Percentiles rank a stretch among this genome's conserved stretches.
Evolutionary conservation across 2,797 vertebrate genomes (phyloP).

Genomic region (Limnodromus scolopaceus): DNA sequence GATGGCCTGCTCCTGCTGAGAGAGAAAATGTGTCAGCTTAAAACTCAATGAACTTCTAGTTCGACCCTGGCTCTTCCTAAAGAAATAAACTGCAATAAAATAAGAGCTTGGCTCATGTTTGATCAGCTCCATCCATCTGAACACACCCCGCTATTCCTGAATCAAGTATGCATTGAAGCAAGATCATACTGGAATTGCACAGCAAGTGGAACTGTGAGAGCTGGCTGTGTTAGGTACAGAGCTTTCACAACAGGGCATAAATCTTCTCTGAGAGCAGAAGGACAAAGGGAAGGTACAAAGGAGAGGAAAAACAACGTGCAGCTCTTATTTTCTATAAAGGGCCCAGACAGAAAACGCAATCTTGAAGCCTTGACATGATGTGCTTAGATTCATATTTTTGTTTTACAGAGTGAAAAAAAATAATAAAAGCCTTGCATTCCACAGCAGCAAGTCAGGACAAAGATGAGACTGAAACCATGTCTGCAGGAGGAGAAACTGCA

Average conservation of each 20-base stretch:
- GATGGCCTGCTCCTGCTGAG: slow-evolving; percentile 51
- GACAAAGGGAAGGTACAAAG: slow-evolving; percentile 1
- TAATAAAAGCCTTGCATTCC: slow-evolving; percentile 23
- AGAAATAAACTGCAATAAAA: slow-evolving; percentile 59
- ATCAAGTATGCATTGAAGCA: slow-evolving; percentile 55
- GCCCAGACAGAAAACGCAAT: slow-evolving; percentile 4
- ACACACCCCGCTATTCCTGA: slow-evolving; percentile 50
- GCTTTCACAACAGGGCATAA: slow-evolving; percentile 54
- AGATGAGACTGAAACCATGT: slow-evolving; percentile 19
- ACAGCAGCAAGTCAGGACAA: slow-evolving; percentile 54
- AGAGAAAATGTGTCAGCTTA: slow-evolving; percentile 61
- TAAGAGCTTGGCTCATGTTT: slow-evolving; percentile 32
- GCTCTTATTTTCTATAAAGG: slow-evolving; percentile 3
- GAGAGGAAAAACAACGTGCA: neutral
- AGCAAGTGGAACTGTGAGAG: slow-evolving; percentile 52
- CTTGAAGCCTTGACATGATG: slow-evolving; percentile 5
- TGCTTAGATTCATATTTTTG: slow-evolving; percentile 38
- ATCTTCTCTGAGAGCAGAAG: slow-evolving; percentile 24
- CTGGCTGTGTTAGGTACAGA: slow-evolving; percentile 12
- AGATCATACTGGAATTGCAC: slow-evolving; percentile 55
- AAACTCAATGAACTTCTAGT: slow-evolving; percentile 61
- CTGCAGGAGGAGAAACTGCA: slow-evolving; percentile 40
- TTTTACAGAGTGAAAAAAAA: neutral
- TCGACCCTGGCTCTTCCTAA: slow-evolving; percentile 32
- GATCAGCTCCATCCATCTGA: slow-evolving; percentile 51